Percentiles rank a stretch among this genome's conserved stretches.
These are phyloP conservation scores for Carapus acus DNA, from an alignment of 2,797 vertebrate species.

Conservation along the genomic window DNA sequence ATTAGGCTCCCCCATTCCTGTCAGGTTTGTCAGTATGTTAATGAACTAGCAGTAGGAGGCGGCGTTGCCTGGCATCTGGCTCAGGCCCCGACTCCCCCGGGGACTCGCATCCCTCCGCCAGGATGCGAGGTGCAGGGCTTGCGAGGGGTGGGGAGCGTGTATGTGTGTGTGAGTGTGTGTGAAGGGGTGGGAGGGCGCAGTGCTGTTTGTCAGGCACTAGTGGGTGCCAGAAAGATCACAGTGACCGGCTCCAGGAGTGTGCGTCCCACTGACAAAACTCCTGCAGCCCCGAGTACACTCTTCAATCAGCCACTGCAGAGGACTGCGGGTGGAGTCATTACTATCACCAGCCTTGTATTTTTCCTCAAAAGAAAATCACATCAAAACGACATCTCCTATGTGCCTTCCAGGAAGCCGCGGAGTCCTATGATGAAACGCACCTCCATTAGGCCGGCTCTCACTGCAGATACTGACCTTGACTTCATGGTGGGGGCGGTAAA, in stretches of 20 bases:
- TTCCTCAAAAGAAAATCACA: slow-evolving; percentile 58
- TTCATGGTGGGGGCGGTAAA: slow-evolving; percentile 33
- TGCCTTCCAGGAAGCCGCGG: slow-evolving; percentile 51
- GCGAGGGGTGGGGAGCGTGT: no score
- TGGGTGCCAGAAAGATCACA: slow-evolving; percentile 64
- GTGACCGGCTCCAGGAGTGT: slow-evolving; percentile 57
- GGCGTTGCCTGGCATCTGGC: slow-evolving; percentile 43
- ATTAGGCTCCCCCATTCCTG: slow-evolving; percentile 43
- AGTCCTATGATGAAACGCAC: slow-evolving; percentile 57
- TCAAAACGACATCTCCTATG: slow-evolving; percentile 59
- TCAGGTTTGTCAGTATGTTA: slow-evolving; percentile 55
- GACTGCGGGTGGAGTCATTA: slow-evolving; percentile 61
- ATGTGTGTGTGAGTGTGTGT: no score
- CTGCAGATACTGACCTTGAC: slow-evolving; percentile 51
- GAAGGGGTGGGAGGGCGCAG: no score
- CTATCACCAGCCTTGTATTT: slow-evolving; percentile 58
- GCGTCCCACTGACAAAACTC: slow-evolving; percentile 58
- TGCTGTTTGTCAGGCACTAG: slow-evolving; percentile 49
- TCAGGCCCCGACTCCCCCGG: slow-evolving; percentile 44
- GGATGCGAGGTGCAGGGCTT: slow-evolving; percentile 36
- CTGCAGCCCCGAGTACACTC: slow-evolving; percentile 63
- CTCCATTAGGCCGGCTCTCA: slow-evolving; percentile 41
- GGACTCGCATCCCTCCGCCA: slow-evolving; percentile 39
- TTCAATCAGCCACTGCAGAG: slow-evolving; percentile 56
- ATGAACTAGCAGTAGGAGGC: slow-evolving; percentile 56